Evolutionary conservation across 1,140 invertebrate genomes (phyloP), one percentile per base, ranked within the genome.

Genomic region (Palaemon carinicauda): DNA sequence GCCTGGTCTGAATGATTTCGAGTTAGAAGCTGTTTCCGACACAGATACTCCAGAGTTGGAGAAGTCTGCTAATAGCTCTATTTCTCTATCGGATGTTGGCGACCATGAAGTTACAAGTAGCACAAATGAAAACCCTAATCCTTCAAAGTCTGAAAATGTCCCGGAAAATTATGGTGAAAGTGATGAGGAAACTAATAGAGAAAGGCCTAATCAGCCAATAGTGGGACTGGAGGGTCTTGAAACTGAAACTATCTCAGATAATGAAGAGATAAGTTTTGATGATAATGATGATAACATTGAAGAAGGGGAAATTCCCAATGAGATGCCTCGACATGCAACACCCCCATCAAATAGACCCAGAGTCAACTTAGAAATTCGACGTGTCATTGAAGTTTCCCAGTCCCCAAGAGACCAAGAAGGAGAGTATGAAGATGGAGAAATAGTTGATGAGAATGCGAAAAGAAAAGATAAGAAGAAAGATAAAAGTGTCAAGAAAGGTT

Each of bases 231-330:
- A 93, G 89, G 94, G 93, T 2, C 92, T 95, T 52, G 94, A 94
- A 88, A 95, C 94, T 0, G 95, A 95, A 91, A 92, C 95, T 89
- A 95, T 95, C 86, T 95, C 95, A 1, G 94, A 95, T 73, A 90
- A 90, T 79, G 91, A 92, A 87, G 90, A 91, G 78, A 89, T 89
- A 14, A 90, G 85, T 51, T 88, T 88, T 73, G 89, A 90, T 52
- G 89, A 90, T 31, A 87, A 88, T 78, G 89, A 87, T 52, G 87
- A 88, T 41, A 89, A 89, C 33, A 89, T 88, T 73, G 87, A 91
- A 81, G 89, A 90, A 75, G 88, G 88, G 27, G 89, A 90, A 75
- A 90, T 90, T 54, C 89, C 89, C 19, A 89, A 82, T 82, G 85
- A 86, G 54, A 84, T 60, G 31, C 78, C 78, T 33, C 78, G 82